Evolutionary conservation across 2,113 vertebrate genomes (phyloP).

Genomic region (Platanista minor): DNA sequence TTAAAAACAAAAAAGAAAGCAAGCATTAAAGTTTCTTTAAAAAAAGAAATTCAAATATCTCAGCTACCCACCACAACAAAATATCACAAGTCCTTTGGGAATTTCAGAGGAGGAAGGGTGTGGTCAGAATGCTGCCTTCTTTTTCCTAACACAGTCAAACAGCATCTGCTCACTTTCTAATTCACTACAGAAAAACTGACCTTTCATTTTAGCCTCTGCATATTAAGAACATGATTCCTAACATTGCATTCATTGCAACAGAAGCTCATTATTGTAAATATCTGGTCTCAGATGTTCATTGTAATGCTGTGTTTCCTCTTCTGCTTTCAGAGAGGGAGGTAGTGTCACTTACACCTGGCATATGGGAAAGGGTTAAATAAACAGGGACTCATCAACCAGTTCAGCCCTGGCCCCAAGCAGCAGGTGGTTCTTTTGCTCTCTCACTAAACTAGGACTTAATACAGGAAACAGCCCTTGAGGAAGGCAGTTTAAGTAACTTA

Average conservation of each 20-base stretch:
- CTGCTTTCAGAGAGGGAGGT: not conserved
- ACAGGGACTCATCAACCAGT: slow-evolving; percentile 17
- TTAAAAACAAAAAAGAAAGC: too few species aligned
- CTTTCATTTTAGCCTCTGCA: slow-evolving; percentile 9
- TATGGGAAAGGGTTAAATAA: slow-evolving; percentile 14
- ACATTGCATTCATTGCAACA: not conserved
- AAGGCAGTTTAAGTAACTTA: slow-evolving; percentile 22
- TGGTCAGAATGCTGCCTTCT: not conserved
- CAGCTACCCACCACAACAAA: not conserved
- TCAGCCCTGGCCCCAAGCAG: not conserved
- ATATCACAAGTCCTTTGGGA: not conserved
- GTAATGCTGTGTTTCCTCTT: not conserved
- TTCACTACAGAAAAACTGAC: slow-evolving; percentile 22
- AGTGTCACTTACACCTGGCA: not conserved
- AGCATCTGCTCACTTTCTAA: slow-evolving; percentile 2
- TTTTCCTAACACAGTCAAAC: not conserved
- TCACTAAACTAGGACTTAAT: not conserved
- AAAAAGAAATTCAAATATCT: not conserved
- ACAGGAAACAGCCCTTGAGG: not conserved
- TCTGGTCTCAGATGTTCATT: not conserved
- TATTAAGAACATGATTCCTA: slow-evolving; percentile 30
- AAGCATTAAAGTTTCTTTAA: too few species aligned
- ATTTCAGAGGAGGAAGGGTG: not conserved
- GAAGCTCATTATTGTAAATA: slow-evolving; percentile 8
- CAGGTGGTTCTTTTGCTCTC: slow-evolving; percentile 39